Conservation (phyloP, 2,113 vertebrate genomes). For the Plecotus auritus region DNA sequence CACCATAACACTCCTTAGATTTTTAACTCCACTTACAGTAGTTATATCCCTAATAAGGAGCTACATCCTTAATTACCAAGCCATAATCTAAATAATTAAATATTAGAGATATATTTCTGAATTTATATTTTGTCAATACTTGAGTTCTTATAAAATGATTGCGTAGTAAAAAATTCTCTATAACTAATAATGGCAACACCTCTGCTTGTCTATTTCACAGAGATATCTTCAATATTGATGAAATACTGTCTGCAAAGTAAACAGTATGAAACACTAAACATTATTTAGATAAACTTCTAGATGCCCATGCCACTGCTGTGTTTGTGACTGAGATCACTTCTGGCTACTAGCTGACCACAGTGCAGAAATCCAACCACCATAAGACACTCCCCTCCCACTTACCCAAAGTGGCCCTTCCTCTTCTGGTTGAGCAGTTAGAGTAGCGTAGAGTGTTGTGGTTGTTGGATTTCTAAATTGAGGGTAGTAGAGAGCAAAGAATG, state of each 20-base stretch:
- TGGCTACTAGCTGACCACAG: background rate
- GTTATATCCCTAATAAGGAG: background rate
- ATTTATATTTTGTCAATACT: background rate
- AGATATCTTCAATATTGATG: conserved; percentile 27
- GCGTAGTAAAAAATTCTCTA: background rate
- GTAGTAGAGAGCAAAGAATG: conserved; percentile 36
- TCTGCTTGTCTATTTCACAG: background rate
- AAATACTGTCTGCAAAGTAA: background rate
- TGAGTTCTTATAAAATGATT: conserved; percentile 15
- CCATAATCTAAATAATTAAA: conserved; percentile 24
- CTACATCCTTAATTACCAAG: background rate
- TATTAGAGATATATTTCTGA: conserved; percentile 4
- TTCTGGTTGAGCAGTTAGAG: conserved; percentile 22
- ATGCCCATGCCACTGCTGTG: background rate
- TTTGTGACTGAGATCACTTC: background rate
- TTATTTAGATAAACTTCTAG: conserved; percentile 4
- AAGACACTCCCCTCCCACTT: background rate
- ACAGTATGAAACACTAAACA: background rate
- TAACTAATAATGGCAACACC: background rate
- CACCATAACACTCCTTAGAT: background rate
- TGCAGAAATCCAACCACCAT: background rate
- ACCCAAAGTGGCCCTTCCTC: conserved; percentile 27
- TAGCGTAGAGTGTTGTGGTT: conserved; percentile 42
- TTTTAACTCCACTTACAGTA: background rate
- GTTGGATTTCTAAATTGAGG: conserved; percentile 17